Percentiles rank a stretch among this genome's conserved stretches.
Evolutionary conservation across 2,113 vertebrate species (phyloP).

Genomic region (Petroica traversi): DNA sequence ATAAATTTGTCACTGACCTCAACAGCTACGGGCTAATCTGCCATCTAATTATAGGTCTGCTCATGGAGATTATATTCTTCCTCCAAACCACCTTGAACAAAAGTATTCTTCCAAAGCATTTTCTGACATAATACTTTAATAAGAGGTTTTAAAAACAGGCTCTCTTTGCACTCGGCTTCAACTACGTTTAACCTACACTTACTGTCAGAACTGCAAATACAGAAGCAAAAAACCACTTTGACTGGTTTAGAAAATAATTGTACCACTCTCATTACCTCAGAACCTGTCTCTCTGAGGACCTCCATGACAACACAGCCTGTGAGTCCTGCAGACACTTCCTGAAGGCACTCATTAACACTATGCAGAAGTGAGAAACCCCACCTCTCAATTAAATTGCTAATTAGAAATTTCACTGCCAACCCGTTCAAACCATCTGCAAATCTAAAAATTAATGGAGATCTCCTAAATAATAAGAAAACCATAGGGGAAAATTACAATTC

Average conservation of each 20-base stretch:
- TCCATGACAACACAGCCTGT: accelerated
- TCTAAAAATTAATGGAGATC: neutral
- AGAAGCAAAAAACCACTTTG: neutral
- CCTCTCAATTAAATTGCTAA: neutral
- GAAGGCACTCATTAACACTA: neutral
- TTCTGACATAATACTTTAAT: neutral
- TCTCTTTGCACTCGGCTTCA: neutral
- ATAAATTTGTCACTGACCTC: slow-evolving; percentile 1
- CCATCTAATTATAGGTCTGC: neutral
- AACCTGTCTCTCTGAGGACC: neutral
- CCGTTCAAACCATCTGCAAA: neutral
- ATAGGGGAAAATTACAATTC: neutral
- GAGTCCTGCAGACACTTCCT: neutral
- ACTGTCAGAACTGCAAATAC: neutral
- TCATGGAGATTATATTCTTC: neutral
- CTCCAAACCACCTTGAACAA: neutral
- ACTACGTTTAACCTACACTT: neutral
- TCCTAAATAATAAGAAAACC: neutral
- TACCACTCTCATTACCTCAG: neutral
- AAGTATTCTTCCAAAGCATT: neutral
- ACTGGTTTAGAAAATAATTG: neutral
- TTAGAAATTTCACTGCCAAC: neutral
- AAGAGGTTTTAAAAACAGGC: neutral
- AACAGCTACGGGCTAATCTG: slow-evolving; percentile 11
- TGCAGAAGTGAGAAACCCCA: neutral